phyloP scores from a whole-genome alignment of 2,113 vertebrate genomes.

The Macaca nemestrina region DNA sequence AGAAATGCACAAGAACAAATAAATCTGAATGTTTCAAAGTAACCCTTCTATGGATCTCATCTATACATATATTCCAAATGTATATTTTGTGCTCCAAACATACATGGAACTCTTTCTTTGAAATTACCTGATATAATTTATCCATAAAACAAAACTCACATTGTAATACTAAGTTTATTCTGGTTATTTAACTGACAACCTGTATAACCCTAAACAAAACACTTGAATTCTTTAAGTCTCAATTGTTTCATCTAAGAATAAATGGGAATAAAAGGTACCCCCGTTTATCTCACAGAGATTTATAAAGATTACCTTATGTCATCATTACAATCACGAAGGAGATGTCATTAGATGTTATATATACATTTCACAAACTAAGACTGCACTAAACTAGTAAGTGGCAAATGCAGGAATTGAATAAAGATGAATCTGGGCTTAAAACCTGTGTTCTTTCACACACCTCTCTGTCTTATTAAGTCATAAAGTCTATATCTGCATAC shows the following conservation, averaged over 20 bases:
- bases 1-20: conserved; percentile 32
- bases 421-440: neutral
- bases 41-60: neutral
- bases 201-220: neutral
- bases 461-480: neutral
- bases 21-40: neutral
- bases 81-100: neutral
- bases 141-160: neutral
- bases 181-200: neutral
- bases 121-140: neutral
- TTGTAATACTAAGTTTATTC: neutral
- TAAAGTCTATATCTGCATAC: neutral
- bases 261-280: neutral
- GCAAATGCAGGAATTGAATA: neutral
- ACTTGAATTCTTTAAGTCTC: neutral
- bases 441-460: neutral
- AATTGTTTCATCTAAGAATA: neutral
- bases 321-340: neutral
- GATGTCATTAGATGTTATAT: neutral
- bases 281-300: neutral
- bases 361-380: neutral
- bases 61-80: neutral
- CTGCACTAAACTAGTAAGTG: neutral
- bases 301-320: neutral
- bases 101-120: neutral